A percentile compares a stretch with the other conserved stretches of the same genome.
Evolutionary conservation across 2,113 vertebrate genomes (phyloP).

Genomic region (Nothocercus nigrocapillus): DNA sequence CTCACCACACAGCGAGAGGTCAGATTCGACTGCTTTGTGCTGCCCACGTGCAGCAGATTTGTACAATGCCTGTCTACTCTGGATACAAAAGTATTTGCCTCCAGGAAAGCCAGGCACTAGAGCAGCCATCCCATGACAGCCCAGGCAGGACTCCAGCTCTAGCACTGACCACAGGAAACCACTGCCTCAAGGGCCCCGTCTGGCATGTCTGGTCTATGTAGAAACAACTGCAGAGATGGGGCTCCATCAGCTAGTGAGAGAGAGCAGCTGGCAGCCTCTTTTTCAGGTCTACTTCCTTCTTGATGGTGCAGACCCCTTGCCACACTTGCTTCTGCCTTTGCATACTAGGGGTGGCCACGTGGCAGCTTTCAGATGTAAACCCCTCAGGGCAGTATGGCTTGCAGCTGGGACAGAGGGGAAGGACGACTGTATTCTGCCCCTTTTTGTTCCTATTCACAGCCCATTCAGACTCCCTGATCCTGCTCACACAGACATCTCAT

Average conservation of each 20-base stretch:
- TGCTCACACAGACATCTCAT: background rate
- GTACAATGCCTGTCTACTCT: background rate
- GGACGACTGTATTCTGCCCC: background rate
- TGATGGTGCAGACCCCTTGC: background rate
- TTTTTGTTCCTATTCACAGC: background rate
- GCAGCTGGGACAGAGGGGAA: background rate
- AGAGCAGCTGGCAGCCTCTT: background rate
- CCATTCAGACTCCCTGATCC: background rate
- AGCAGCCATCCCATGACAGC: accelerated
- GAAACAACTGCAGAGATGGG: background rate
- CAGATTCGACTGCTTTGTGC: conserved; percentile 46
- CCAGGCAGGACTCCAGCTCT: background rate
- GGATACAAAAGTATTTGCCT: background rate
- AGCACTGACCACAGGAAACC: background rate
- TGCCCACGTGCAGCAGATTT: accelerated
- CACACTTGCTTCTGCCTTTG: background rate
- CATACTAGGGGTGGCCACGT: background rate
- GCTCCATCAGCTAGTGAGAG: background rate
- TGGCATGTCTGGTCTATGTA: background rate
- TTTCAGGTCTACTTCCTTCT: background rate
- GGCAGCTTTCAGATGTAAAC: background rate
- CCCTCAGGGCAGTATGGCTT: background rate
- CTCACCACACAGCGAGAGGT: conserved; percentile 98
- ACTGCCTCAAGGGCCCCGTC: background rate
- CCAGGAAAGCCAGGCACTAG: background rate